Conservation (phyloP, 2,888 invertebrate genomes). For the Acleris sparsana region DNA sequence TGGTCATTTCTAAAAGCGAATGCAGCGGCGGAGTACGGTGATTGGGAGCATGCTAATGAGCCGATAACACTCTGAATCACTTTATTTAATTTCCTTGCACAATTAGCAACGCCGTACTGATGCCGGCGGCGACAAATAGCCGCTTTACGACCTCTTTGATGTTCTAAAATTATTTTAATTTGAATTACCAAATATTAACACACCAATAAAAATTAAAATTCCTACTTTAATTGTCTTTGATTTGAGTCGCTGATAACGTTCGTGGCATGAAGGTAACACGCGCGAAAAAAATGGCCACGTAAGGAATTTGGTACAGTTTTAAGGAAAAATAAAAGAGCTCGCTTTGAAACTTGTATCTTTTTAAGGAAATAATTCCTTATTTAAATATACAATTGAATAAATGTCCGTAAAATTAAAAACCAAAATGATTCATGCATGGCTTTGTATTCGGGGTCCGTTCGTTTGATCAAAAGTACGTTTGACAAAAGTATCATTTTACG, state of each 20-base stretch:
- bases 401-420: too few relatives aligned
- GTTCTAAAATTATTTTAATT: slow-evolving; percentile 31
- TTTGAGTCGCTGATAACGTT: slow-evolving; percentile 11
- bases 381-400: too few relatives aligned
- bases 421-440: too few relatives aligned
- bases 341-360: too few relatives aligned
- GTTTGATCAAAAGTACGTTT: too few relatives aligned
- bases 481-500: too few relatives aligned
- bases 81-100: slow-evolving; percentile 40
- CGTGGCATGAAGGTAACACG: slow-evolving; percentile 1
- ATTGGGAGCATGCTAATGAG: slow-evolving; percentile 41
- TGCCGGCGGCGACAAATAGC: slow-evolving; percentile 32
- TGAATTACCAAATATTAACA: slow-evolving; percentile 17
- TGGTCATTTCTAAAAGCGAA: slow-evolving; percentile 10
- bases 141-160: slow-evolving; percentile 37
- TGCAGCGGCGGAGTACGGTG: slow-evolving; percentile 13
- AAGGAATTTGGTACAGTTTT: neutral
- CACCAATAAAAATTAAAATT: slow-evolving; percentile 33
- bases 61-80: slow-evolving; percentile 37
- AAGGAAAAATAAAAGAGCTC: too few relatives aligned
- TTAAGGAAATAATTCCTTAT: too few relatives aligned
- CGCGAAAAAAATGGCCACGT: neutral
- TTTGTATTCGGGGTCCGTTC: too few relatives aligned
- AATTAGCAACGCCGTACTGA: slow-evolving; percentile 42
- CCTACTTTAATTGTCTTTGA: slow-evolving; percentile 25